Percentiles rank a stretch among this genome's conserved stretches.
These are phyloP conservation scores for Rhagium mordax DNA, from an alignment of 2,888 invertebrate species.

Conservation along the genomic window DNA sequence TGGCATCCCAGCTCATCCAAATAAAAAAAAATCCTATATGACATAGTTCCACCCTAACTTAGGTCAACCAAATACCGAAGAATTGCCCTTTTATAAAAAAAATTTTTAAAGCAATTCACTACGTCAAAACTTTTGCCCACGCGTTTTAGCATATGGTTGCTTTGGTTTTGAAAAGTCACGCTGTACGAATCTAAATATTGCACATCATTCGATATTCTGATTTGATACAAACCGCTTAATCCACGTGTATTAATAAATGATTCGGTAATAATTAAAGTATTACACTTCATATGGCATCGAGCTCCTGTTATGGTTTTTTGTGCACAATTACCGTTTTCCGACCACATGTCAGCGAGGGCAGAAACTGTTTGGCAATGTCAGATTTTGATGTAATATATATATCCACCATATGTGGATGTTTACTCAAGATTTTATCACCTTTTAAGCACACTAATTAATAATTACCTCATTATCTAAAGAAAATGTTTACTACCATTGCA, in stretches of 20 bases:
- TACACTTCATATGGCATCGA: neutral
- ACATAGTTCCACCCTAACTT: too few relatives aligned
- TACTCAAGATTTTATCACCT: constrained; percentile 43
- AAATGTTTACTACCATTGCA: constrained; percentile 28
- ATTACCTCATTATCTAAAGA: constrained; percentile 40
- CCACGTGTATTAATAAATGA: neutral
- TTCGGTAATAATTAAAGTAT: neutral
- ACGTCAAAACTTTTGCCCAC: too few relatives aligned
- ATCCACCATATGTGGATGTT: constrained; percentile 42
- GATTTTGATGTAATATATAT: constrained; percentile 13
- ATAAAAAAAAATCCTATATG: too few relatives aligned
- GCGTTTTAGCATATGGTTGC: too few relatives aligned
- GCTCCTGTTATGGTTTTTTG: constrained; percentile 4
- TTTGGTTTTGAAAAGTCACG: neutral
- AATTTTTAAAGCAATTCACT: too few relatives aligned
- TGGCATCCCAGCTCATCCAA: too few relatives aligned
- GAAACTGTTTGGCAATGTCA: constrained; percentile 4
- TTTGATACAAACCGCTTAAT: neutral
- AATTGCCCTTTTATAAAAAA: too few relatives aligned
- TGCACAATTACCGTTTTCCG: neutral
- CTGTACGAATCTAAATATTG: neutral
- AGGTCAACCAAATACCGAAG: too few relatives aligned
- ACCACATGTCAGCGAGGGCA: constrained; percentile 9
- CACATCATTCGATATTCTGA: neutral
- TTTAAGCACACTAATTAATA: constrained; percentile 47